Conservation (phyloP, 2,797 vertebrate genomes). For the Falco concolor region DNA sequence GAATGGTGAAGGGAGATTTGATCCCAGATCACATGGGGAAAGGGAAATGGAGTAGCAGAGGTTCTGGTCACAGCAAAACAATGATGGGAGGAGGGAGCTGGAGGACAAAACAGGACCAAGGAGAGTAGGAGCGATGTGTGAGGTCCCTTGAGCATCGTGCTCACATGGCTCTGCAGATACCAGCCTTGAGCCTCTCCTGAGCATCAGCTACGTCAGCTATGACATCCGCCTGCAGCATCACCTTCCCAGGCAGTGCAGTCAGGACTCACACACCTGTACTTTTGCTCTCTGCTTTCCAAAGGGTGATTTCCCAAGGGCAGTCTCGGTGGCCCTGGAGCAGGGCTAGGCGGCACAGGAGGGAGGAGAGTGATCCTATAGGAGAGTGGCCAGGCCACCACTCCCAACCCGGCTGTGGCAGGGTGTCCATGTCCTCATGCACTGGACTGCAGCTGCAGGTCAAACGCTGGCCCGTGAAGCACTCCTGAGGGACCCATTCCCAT, state of each 20-base stretch:
- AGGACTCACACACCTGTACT: fast-evolving
- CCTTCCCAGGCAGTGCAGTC: fast-evolving
- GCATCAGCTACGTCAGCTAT: not conserved
- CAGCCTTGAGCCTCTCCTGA: not conserved
- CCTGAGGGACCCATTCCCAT: slow-evolving; percentile 50
- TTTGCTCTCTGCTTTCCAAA: not conserved
- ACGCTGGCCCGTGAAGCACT: not conserved
- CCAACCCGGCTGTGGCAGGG: fast-evolving
- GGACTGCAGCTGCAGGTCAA: not conserved
- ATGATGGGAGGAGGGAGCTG: not conserved
- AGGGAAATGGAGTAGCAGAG: not conserved
- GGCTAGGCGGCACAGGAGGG: not conserved
- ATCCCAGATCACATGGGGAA: not conserved
- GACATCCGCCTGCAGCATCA: not conserved
- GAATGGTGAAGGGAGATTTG: not conserved
- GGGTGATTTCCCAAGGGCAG: fast-evolving
- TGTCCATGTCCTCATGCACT: fast-evolving
- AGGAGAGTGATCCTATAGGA: fast-evolving
- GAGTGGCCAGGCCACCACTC: not conserved
- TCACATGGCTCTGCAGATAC: not conserved
- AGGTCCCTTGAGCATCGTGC: not conserved
- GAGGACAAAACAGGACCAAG: not conserved
- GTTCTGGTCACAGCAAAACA: not conserved
- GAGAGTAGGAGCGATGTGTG: not conserved
- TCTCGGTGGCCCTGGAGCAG: fast-evolving